Percentiles rank a stretch among this genome's conserved stretches.
Evolutionary conservation across 2,797 vertebrate genomes (phyloP).

Genomic region (Paramormyrops hopkinsi): DNA sequence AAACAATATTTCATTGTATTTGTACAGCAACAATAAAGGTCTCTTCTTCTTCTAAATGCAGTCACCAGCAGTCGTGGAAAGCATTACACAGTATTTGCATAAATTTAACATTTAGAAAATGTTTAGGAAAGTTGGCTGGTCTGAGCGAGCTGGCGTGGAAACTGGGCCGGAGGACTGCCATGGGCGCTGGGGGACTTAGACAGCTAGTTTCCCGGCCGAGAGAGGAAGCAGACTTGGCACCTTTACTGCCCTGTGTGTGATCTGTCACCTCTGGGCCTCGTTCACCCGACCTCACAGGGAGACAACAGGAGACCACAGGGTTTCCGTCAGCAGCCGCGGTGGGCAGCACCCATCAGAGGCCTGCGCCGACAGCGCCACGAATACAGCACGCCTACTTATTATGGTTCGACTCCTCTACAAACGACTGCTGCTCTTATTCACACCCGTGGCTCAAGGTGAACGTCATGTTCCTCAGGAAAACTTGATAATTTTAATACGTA

Average conservation of each 20-base stretch:
- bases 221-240: constrained; percentile 67
- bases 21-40: not conserved
- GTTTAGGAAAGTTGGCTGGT: not conserved
- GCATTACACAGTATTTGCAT: not conserved
- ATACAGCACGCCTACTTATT: not conserved
- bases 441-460: not conserved
- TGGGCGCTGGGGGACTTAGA: constrained; percentile 51
- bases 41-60: not conserved
- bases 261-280: constrained; percentile 56
- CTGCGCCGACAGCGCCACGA: not conserved
- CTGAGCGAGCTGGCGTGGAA: constrained; percentile 27
- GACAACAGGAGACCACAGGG: constrained; percentile 61
- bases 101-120: not conserved
- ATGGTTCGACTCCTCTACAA: not conserved
- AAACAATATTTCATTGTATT: not conserved
- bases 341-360: not conserved
- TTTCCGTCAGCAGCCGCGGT: constrained; percentile 34
- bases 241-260: constrained; percentile 54
- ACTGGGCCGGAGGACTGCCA: not conserved
- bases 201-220: constrained; percentile 51
- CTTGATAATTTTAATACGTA: not conserved
- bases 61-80: not conserved
- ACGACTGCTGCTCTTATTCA: not conserved
- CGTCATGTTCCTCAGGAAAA: not conserved
- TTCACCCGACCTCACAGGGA: constrained; percentile 56